phyloP scores from a whole-genome alignment of 2,888 invertebrate genomes.

The Blastobasis adustella region DNA sequence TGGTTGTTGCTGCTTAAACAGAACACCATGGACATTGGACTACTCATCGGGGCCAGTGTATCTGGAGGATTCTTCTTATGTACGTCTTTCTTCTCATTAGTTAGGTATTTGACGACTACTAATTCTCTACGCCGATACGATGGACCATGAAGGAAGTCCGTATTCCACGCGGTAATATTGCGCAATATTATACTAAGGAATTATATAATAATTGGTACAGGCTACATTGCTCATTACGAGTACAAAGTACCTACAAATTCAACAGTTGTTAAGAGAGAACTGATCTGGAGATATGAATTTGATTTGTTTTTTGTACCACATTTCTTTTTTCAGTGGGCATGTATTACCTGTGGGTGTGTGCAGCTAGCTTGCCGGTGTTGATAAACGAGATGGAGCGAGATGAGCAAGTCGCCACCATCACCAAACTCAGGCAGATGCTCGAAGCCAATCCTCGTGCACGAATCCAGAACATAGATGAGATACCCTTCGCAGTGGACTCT shows the following conservation, averaged over 20 bases:
- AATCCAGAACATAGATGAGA: conserved; percentile 15
- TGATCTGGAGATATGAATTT: too few species aligned
- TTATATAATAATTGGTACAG: too few species aligned
- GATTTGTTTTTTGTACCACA: too few species aligned
- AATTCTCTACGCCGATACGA: too few species aligned
- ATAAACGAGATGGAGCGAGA: conserved; percentile 58
- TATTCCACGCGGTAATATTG: too few species aligned
- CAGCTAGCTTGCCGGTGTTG: conserved; percentile 52
- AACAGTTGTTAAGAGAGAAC: too few species aligned
- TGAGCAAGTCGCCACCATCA: conserved; percentile 48
- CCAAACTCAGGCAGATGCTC: conserved; percentile 40
- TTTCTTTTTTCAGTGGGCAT: conserved; percentile 52
- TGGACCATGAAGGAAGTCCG: too few species aligned
- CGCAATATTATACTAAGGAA: too few species aligned
- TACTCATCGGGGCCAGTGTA: conserved; percentile 62
- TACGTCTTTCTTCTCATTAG: conserved; percentile 27
- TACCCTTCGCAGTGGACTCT: conserved; percentile 10
- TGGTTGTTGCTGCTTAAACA: conserved; percentile 52
- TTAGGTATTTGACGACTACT: too few species aligned
- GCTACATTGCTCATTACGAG: too few species aligned
- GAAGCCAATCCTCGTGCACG: conserved; percentile 20
- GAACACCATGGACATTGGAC: conserved; percentile 65
- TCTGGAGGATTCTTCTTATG: conserved; percentile 50
- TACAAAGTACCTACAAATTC: too few species aligned
- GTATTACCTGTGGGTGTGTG: conserved; percentile 64